These are phyloP conservation scores for Dicentrarchus labrax DNA, from an alignment of 2,113 vertebrate species.

Conservation along the genomic window DNA sequence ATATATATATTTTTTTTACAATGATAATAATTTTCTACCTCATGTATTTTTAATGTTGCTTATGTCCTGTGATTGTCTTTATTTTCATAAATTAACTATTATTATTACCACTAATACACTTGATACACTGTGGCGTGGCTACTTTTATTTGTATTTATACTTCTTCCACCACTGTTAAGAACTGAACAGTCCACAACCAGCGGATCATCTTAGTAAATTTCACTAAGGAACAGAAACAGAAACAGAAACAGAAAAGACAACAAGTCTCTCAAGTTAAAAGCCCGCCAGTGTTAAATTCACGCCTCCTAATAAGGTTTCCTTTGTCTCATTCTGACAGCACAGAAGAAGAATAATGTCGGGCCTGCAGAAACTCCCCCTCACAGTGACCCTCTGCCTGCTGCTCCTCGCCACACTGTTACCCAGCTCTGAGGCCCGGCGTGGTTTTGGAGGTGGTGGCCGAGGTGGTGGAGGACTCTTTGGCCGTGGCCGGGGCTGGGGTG, in stretches of 20 bases:
- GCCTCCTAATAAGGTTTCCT: not conserved
- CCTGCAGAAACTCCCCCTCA: conserved; percentile 47
- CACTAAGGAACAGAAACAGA: not conserved
- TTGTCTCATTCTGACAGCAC: conserved; percentile 44
- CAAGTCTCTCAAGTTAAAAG: no score
- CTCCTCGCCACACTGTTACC: conserved; percentile 73
- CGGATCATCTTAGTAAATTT: not conserved
- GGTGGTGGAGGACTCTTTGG: conserved; percentile 48
- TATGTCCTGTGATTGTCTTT: not conserved
- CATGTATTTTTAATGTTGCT: not conserved
- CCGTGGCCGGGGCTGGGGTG: conserved; percentile 54
- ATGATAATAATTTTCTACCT: not conserved
- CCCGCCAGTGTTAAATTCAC: not conserved
- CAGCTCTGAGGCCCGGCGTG: conserved; percentile 66
- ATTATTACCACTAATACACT: not conserved
- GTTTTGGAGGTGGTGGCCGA: conserved; percentile 45
- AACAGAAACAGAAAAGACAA: no score
- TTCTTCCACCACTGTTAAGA: not conserved
- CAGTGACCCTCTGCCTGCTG: conserved; percentile 67
- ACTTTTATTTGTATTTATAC: not conserved
- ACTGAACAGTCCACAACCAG: no score
- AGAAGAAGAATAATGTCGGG: conserved; percentile 20
- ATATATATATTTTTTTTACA: not conserved
- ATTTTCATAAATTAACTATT: not conserved
- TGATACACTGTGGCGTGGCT: not conserved